Base-by-base conservation (phyloP, 1,140 invertebrate genomes). In the Cydia fagiglandana region DNA sequence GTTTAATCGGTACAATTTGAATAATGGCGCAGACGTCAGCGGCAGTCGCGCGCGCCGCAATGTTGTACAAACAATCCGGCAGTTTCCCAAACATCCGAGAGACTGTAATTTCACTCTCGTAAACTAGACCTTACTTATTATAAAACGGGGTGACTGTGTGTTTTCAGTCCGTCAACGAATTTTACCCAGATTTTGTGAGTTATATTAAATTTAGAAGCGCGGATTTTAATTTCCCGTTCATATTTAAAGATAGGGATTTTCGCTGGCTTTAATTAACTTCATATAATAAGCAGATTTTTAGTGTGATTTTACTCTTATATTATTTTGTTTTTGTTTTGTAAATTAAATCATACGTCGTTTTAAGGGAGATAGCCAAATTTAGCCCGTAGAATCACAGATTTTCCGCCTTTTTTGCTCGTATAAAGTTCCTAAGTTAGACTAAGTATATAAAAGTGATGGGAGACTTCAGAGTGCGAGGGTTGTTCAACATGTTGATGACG, bases 381-480 rank as follows among this genome's bases (percentile, higher is more conserved):
- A 50, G 47, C 15, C 13, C 15, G 47, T 50, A 50, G 4, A 50
- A 50, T 50, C 47, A 50, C 47, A 50, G 13, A 56, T 5, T 56
- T 56, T 56, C 53, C 53, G 64, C 64, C 28, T 68, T 68, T 30
- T 30, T 13, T 34, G 28, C 28, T 28, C 12, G 34, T 13, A 0
- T 5, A 5, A 34, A n/a, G 64, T 68, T 68, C 64, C 30, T 68
- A 34, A 68, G 64, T 64, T 64, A 28, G 20, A 64, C 4, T 68
- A 68, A 13, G 15, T 28, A 64, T 7, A 12, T 15, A 30, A 38
- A 30, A 80, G 88, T 64, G 34, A 92, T 91, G 90, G 88, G 87
- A 20, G 88, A 87, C 81, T 88, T 86, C 75, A 76, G 86, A 78
- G 77, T 86, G 79, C 79, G 73, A 17, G 79, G 68, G 13, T 77